Base-by-base conservation (phyloP, 2,113 vertebrate genomes). In the Ciconia boyciana region DNA sequence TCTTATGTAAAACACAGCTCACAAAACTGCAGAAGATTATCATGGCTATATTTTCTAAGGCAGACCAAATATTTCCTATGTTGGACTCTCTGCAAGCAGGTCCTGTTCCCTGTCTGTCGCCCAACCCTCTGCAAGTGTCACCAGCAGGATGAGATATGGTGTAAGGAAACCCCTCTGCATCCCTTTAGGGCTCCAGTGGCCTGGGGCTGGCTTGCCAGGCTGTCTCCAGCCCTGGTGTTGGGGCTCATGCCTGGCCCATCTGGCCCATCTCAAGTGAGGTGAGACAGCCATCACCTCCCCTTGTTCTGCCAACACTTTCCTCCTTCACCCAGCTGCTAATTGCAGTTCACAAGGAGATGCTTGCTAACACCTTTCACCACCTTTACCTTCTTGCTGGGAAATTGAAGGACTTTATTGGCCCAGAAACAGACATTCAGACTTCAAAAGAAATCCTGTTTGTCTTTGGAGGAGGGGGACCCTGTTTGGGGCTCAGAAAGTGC, bases 131-230 rank as follows among this genome's bases (percentile, higher is more conserved):
- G 70, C 68, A 46, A 16, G 10, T 24, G 39, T 44, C 72, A 48
- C 46, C 80, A 98, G 97, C 95, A 98, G 98, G 98, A 97, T 98
- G 98, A 97, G 98, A 98, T 96, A 96, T 84, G 89, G 96, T 97
- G 96, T 97, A 96, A 98, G 62, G 96, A 98, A 98, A 95, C 94
- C 94, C 32, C 26, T 94, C 96, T 96, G 94, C 96, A 95, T 97
- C 93, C 94, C 96, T 96, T 98, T 97, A 98, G 98, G 97, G 93
- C 97, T 97, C 82, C 97, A 97, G 97, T 96, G 97, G 97, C 76
- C 98, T 94, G 91, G 94, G 97, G 97, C 97, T 98, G 97, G 81
- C 82, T 87, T 98, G 93, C 98, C 98, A 98, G 98, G 93, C 98
- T 97, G 97, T 58, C 97, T 97, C 82, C 97, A 94, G 83, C 2